These are phyloP conservation scores for Hypomecis punctinalis DNA, from an alignment of 2,888 invertebrate genomes.

Conservation along the genomic window DNA sequence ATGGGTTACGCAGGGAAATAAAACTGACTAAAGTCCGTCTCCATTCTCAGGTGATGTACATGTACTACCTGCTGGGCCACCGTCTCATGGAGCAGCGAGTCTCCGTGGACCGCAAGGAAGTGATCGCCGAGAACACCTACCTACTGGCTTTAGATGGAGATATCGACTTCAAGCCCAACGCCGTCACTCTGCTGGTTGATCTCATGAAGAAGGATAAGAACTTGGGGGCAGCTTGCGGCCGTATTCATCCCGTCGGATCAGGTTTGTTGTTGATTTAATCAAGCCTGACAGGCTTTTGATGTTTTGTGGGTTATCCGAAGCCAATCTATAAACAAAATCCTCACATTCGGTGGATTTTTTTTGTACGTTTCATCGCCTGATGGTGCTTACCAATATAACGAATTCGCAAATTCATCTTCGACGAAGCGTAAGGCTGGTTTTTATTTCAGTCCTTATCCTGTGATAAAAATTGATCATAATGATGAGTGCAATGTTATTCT, in stretches of 20 bases:
- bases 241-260: slow-evolving; percentile 94
- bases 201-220: slow-evolving; percentile 93
- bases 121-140: slow-evolving; percentile 92
- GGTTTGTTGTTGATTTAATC: slow-evolving; percentile 56
- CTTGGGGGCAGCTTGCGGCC: slow-evolving; percentile 94
- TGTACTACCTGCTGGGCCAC: slow-evolving; percentile 95
- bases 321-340: neutral
- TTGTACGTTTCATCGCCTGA: neutral
- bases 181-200: slow-evolving; percentile 91
- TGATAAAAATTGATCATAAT: no score
- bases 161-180: slow-evolving; percentile 93
- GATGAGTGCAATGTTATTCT: no score
- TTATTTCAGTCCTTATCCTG: no score
- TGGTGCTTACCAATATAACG: no score
- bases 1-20: no score
- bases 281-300: no score
- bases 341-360: neutral
- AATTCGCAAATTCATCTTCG: no score
- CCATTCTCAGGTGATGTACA: slow-evolving; percentile 91
- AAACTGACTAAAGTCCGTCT: no score
- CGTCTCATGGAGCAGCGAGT: slow-evolving; percentile 89
- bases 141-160: slow-evolving; percentile 94
- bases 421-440: no score
- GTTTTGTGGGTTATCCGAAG: no score
- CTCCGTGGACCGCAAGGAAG: slow-evolving; percentile 85